A percentile compares a stretch with the other conserved stretches of the same genome.
Evolutionary conservation across 2,888 invertebrate genomes (phyloP).

Genomic region (Thera obeliscata): DNA sequence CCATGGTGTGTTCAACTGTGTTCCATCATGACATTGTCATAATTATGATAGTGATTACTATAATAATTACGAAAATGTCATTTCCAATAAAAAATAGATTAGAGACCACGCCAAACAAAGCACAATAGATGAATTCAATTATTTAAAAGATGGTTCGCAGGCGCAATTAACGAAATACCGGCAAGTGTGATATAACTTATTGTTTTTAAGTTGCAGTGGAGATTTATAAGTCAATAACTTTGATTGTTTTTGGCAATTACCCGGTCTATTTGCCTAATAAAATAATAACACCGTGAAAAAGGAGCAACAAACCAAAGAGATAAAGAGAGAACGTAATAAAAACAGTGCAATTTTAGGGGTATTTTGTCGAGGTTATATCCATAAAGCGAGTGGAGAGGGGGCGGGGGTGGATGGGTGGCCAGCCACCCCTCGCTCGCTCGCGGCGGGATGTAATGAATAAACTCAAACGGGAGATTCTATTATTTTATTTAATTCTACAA

Average conservation of each 20-base stretch:
- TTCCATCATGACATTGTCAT: background rate
- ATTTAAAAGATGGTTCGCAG: conserved; percentile 46
- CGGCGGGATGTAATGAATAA: conserved; percentile 82
- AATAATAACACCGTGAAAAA: conserved; percentile 80
- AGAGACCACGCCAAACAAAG: background rate
- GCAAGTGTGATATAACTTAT: background rate
- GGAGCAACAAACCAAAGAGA: conserved; percentile 82
- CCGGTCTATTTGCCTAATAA: conserved; percentile 70
- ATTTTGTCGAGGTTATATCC: conserved; percentile 85
- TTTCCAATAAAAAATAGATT: background rate
- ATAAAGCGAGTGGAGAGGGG: conserved; percentile 77
- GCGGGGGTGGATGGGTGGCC: conserved; percentile 38
- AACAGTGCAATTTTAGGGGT: conserved; percentile 85
- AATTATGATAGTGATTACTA: no score
- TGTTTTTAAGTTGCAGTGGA: background rate
- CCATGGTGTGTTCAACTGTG: background rate
- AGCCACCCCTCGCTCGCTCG: conserved; percentile 58
- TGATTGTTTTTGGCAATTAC: conserved; percentile 34
- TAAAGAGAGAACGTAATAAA: conserved; percentile 83
- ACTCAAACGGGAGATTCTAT: conserved; percentile 78
- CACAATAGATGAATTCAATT: conserved; percentile 39
- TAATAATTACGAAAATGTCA: background rate
- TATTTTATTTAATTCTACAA: conserved; percentile 79
- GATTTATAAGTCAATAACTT: background rate
- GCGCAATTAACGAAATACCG: conserved; percentile 27